phyloP scores from a whole-genome alignment of 2,797 vertebrate genomes.

The Lerista edwardsae region DNA sequence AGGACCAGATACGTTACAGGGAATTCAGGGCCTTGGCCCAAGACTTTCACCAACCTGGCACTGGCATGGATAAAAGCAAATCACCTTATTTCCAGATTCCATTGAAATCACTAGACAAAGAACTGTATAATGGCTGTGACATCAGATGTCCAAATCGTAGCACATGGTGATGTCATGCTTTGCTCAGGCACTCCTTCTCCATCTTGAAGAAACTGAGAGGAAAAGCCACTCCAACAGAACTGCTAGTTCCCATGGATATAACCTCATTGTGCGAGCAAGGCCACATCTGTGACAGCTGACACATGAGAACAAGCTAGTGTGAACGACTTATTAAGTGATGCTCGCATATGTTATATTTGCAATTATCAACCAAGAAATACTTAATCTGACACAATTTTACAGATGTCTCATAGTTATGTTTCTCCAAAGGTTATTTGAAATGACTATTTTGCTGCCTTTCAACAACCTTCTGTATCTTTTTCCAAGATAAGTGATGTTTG shows the following conservation, averaged over 20 bases:
- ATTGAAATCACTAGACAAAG: too few species aligned
- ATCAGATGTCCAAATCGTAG: not conserved
- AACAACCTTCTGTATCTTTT: not conserved
- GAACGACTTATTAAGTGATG: not conserved
- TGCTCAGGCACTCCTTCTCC: not conserved
- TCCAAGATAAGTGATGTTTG: not conserved
- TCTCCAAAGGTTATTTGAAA: not conserved
- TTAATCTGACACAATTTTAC: not conserved
- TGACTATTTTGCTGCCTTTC: not conserved
- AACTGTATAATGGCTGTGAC: not conserved
- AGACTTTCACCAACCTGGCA: too few species aligned
- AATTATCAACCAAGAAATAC: not conserved
- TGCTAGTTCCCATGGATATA: not conserved
- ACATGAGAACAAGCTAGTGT: too few species aligned
- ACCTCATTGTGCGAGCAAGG: not conserved
- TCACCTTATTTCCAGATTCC: too few species aligned
- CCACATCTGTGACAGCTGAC: not conserved
- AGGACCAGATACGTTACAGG: too few species aligned
- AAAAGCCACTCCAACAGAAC: not conserved
- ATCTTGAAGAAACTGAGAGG: not conserved
- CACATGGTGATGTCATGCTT: not conserved
- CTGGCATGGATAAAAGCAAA: too few species aligned
- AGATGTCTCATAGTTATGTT: not conserved
- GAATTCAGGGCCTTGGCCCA: too few species aligned
- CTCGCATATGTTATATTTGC: not conserved